Evolutionary conservation across 2,888 invertebrate species (phyloP).

Genomic region (Dugesia japonica): DNA sequence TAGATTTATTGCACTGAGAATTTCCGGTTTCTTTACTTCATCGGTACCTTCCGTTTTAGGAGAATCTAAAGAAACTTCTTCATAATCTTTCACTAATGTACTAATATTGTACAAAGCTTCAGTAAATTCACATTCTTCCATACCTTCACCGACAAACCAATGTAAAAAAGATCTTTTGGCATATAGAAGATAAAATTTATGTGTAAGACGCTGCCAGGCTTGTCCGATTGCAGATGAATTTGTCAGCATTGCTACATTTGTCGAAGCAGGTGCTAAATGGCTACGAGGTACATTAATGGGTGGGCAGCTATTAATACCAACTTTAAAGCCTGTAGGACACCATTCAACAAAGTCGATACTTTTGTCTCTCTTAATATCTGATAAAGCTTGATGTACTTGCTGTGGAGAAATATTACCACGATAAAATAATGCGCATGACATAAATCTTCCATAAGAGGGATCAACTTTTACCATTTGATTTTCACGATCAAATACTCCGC

Average conservation of each 20-base stretch:
- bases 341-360: constrained; percentile 29
- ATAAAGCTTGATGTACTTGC: constrained; percentile 7
- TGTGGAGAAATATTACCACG: constrained; percentile 14
- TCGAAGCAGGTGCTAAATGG: neutral
- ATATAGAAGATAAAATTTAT: constrained; percentile 14
- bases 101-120: constrained; percentile 26
- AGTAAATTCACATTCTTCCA: constrained; percentile 30
- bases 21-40: neutral
- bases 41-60: constrained; percentile 7
- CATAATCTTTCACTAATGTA: constrained; percentile 22
- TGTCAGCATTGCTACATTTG: constrained; percentile 27
- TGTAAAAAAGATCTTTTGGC: constrained; percentile 29
- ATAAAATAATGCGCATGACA: constrained; percentile 28
- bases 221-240: constrained; percentile 29
- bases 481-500: constrained; percentile 13
- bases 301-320: constrained; percentile 20
- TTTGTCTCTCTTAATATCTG: constrained; percentile 1
- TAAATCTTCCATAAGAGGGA: constrained; percentile 5
- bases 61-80: constrained; percentile 17
- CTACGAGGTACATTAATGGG: neutral
- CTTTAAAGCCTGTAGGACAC: constrained; percentile 32
- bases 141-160: constrained; percentile 33
- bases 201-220: constrained; percentile 12
- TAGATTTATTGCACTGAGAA: neutral
- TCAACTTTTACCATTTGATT: constrained; percentile 33